These are phyloP conservation scores for Noctuana brunneofusca DNA, from an alignment of 2,888 invertebrate species.

Conservation along the genomic window DNA sequence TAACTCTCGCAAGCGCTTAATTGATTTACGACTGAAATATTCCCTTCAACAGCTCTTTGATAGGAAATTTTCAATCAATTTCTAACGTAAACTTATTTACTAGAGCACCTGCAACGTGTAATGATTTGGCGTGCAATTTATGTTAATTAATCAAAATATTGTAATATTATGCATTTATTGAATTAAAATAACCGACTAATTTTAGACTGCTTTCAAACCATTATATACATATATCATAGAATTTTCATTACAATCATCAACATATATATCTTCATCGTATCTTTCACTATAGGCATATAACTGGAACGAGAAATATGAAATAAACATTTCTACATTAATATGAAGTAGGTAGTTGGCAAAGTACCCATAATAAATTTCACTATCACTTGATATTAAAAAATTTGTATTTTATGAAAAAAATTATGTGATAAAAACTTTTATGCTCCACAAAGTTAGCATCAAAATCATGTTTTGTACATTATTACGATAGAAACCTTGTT, in stretches of 20 bases:
- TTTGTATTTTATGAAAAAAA: background rate
- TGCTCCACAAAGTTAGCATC: background rate
- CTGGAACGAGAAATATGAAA: too few relatives aligned
- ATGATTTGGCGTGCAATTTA: background rate
- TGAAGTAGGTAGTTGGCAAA: background rate
- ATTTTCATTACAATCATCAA: too few relatives aligned
- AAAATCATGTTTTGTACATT: background rate
- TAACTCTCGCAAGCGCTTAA: slow-evolving; percentile 1
- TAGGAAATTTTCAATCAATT: slow-evolving; percentile 46
- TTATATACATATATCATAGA: too few relatives aligned
- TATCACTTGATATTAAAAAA: too few relatives aligned
- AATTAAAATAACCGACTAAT: too few relatives aligned
- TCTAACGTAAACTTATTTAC: slow-evolving; percentile 31
- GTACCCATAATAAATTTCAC: background rate
- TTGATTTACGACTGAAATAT: slow-evolving; percentile 44
- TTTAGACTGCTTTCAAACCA: background rate
- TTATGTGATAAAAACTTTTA: background rate
- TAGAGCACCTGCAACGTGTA: background rate
- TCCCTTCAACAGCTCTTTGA: slow-evolving; percentile 37
- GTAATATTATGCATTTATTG: background rate
- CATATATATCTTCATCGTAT: too few relatives aligned
- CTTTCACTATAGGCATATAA: too few relatives aligned
- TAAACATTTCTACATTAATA: background rate
- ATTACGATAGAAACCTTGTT: slow-evolving; percentile 7
- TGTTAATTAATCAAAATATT: background rate